Evolutionary conservation across 2,888 invertebrate species (phyloP), one percentile per base, ranked within the genome.

Genomic region (Schizotus pectinicornis): DNA sequence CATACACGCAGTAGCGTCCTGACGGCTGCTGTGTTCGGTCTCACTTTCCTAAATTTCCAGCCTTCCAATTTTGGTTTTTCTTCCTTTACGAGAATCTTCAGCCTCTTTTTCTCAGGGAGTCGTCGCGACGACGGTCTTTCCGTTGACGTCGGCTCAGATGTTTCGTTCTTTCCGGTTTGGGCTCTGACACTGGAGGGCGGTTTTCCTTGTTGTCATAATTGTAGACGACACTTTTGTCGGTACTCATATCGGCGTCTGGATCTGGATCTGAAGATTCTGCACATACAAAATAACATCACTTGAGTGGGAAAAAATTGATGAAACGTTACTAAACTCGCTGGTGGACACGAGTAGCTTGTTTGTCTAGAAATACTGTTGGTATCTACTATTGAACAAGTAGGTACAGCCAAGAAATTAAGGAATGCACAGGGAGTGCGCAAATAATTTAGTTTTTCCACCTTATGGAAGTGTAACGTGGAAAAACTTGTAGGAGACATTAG

Each of bases 1-100:
- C 81, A 98, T 86, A 67, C 94, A 94, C 7, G 94, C 89, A 34
- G 87, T 84, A 1, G 98, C 95, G 78, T 99, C 99, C 79, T 99
- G 98, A 56, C 88, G 84, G 63, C 95, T 94, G 79, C 95, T 92
- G 81, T 99, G 99, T 3, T 95, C 92, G 43, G 81, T 87, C 68
- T 83, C 83, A 74, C 81, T 82, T 7, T 81, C 81, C 77, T 99
- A 98, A 55, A 99, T 97, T 60, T 89, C 88, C 61, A 22, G 5
- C 22, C 5, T 22, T 22, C 5, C 3, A 3, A 2, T 22, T 2
- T 22, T 22, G 3, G 22, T 22, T 22, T 22, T 22, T 22, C 22
- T 22, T 22, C 5, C 5, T 22, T 22, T 22, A 5, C 5, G 22
- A 5, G 22, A 3, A 3, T 22, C 5, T 22, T 22, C 22, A 22